Evolutionary conservation across 2,797 vertebrate genomes (phyloP).

Genomic region (Galago senegalensis): DNA sequence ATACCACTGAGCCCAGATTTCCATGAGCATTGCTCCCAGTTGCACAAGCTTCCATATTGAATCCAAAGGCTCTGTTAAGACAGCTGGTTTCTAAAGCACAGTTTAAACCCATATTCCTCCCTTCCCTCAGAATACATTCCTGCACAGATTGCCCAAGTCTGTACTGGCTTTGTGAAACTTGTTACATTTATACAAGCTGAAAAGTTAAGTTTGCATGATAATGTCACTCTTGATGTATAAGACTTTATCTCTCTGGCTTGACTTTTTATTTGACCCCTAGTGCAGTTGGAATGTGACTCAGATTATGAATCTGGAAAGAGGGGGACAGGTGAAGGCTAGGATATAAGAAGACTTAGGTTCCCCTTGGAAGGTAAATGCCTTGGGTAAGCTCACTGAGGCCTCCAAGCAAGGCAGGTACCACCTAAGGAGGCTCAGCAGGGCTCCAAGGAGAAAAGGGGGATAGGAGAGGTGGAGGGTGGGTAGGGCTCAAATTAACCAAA

Average conservation of each 20-base stretch:
- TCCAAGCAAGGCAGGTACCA: neutral
- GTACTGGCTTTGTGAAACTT: neutral
- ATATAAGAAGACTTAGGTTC: neutral
- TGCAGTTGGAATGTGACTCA: neutral
- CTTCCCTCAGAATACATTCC: neutral
- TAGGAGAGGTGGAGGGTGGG: neutral
- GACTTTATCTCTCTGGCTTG: neutral
- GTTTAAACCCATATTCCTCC: neutral
- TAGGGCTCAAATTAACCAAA: neutral
- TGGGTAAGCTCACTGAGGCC: neutral
- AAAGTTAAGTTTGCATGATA: constrained; percentile 21
- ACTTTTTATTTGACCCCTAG: neutral
- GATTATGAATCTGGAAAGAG: neutral
- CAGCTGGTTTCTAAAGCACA: neutral
- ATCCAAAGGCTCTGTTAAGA: constrained; percentile 9
- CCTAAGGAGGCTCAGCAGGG: neutral
- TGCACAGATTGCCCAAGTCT: neutral
- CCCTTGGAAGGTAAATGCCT: neutral
- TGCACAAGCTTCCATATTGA: neutral
- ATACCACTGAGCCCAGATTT: neutral
- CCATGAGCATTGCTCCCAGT: neutral
- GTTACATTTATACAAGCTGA: neutral
- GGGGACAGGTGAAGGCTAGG: neutral
- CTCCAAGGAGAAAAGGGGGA: neutral
- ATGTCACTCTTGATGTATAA: neutral